Base-by-base conservation (phyloP, 2,888 invertebrate genomes). In the Lissocephala sabroskyi region DNA sequence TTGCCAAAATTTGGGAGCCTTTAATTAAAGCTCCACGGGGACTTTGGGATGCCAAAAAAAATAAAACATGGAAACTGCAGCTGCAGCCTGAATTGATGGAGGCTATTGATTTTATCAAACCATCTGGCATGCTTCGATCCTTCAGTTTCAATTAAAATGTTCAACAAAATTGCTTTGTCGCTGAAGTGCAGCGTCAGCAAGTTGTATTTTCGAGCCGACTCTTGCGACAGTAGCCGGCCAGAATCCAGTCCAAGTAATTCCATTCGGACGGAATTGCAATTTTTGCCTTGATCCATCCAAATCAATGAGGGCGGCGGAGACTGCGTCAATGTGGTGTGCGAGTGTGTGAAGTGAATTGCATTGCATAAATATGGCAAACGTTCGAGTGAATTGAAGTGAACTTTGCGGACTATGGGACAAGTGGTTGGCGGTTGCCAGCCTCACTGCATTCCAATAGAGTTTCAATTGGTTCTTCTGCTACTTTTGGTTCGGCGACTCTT, bases 301-400 rank as follows among this genome's bases (percentile, higher is more conserved):
- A 74, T 56, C 48, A 45, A n/a, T 41, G 43, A 10, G 13, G 11
- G 16, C 19, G 43, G 33, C 46, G 16, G 46, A 16, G 19, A 49
- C 36, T 10, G 45, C 45, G 42, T 37, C 4, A n/a, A 32, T 49
- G 32, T 41, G 29, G 16, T 45, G 39, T 33, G 33, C 11, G 44
- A 43, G 23, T 53, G 41, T 55, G 59, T 50, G 45, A 63, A 66
- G 55, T 64, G 59, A 66, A 51, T 64, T 57, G 73, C 62, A 51
- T 64, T 57, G 73, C 62, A 71, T 54, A 60, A 73, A 73, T 76
- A 62, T 62, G 68, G 62, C 65, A 67, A 56, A 48, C 61, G 59
- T 65, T 65, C 53, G 62, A 75, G 65, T 67, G 60, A 62, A 56
- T 65, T 74, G 54, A 39, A 59, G 68, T 65, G 68, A 54, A 62